phyloP scores from a whole-genome alignment of 2,888 invertebrate genomes.

The Eucriotettix oculatus region DNA sequence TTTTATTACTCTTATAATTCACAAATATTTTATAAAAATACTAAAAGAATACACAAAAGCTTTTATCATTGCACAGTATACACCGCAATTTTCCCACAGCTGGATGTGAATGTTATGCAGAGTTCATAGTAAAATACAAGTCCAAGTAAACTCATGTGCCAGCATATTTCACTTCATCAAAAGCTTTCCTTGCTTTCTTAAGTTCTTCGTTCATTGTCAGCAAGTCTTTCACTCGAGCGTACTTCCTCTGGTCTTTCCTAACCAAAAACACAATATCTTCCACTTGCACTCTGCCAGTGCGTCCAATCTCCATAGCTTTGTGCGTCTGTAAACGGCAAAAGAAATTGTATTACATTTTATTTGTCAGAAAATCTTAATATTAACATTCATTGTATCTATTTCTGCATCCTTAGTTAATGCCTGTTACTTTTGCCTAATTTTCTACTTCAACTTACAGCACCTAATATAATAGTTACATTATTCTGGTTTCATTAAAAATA shows the following conservation, averaged over 20 bases:
- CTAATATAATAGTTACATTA: no score
- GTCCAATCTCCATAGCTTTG: slow-evolving; percentile 86
- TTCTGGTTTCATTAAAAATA: no score
- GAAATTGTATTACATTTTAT: no score
- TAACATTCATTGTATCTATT: no score
- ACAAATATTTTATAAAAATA: no score
- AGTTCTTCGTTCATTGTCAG: slow-evolving; percentile 98
- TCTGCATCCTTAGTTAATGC: no score
- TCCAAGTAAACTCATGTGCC: slow-evolving; percentile 24
- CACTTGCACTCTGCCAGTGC: slow-evolving; percentile 91
- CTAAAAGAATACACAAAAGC: background rate
- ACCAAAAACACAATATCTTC: slow-evolving; percentile 96
- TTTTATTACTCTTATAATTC: no score
- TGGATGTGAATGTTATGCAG: background rate
- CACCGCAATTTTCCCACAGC: background rate
- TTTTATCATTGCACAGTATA: background rate
- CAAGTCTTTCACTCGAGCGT: slow-evolving; percentile 91
- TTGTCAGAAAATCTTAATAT: no score
- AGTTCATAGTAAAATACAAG: background rate
- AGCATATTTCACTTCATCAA: slow-evolving; percentile 96
- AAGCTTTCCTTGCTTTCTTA: slow-evolving; percentile 96
- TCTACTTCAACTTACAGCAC: no score
- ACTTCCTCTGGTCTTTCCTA: slow-evolving; percentile 89
- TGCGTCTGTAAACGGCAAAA: slow-evolving; percentile 36
- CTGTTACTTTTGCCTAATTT: no score